Evolutionary conservation across 1,140 invertebrate species (phyloP).

Genomic region (Brachionus calyciflorus): DNA sequence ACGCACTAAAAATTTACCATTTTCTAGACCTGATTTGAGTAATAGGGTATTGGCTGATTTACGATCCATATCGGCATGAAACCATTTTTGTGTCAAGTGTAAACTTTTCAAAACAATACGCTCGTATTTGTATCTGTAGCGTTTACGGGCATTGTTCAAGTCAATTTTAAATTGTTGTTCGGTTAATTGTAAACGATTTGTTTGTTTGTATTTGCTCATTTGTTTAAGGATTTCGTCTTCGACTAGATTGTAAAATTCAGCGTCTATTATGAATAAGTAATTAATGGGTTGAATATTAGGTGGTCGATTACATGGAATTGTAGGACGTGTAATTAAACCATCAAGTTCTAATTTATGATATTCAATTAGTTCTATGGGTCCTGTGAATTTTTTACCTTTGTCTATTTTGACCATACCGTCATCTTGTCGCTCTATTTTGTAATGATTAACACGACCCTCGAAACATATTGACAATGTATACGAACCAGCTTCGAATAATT

Average conservation of each 20-base stretch:
- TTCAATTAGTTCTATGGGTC: slow-evolving; percentile 57
- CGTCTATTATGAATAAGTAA: slow-evolving; percentile 61
- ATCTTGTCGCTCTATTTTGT: slow-evolving; percentile 57
- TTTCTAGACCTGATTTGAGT: slow-evolving; percentile 50
- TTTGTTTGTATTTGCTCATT: slow-evolving; percentile 15
- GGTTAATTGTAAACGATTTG: slow-evolving; percentile 6
- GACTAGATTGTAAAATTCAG: slow-evolving; percentile 58
- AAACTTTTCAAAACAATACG: slow-evolving; percentile 52
- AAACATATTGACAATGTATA: slow-evolving; percentile 58
- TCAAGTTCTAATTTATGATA: slow-evolving; percentile 53
- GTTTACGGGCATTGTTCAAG: slow-evolving; percentile 47
- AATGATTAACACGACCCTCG: slow-evolving; percentile 56
- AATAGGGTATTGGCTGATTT: slow-evolving; percentile 55
- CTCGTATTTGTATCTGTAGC: slow-evolving; percentile 49
- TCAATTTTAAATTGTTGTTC: background rate
- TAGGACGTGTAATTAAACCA: slow-evolving; percentile 57
- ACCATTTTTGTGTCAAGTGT: slow-evolving; percentile 57
- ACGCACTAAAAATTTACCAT: slow-evolving; percentile 57
- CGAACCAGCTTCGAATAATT: slow-evolving; percentile 56
- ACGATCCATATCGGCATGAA: slow-evolving; percentile 54
- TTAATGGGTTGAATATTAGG: slow-evolving; percentile 56
- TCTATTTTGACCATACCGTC: slow-evolving; percentile 53
- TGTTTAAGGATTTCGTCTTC: slow-evolving; percentile 50
- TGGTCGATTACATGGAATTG: slow-evolving; percentile 55
- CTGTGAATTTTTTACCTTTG: slow-evolving; percentile 53